Evolutionary conservation across 1,140 invertebrate genomes (phyloP).

Genomic region (Diachasmimorpha longicaudata): DNA sequence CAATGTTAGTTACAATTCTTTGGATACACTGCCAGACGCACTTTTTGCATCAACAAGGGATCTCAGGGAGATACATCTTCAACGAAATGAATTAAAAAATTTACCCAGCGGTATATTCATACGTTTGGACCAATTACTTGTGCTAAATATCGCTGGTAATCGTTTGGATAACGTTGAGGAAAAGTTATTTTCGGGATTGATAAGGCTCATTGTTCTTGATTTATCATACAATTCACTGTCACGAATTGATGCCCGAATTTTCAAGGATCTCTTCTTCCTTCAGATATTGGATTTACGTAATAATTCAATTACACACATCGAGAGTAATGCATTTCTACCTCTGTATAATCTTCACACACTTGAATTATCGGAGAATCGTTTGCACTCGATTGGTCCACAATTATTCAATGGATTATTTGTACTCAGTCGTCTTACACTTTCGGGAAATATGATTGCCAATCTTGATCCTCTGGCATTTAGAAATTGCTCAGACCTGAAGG

Average conservation of each 20-base stretch:
- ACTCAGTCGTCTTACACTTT: constrained; percentile 81
- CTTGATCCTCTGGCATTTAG: constrained; percentile 85
- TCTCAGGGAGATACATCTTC: constrained; percentile 81
- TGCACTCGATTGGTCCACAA: constrained; percentile 80
- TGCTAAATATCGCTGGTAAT: constrained; percentile 88
- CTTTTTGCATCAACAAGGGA: constrained; percentile 79
- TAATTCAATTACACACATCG: constrained; percentile 85
- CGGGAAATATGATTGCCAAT: constrained; percentile 82
- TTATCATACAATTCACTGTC: constrained; percentile 84
- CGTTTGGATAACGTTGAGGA: constrained; percentile 82
- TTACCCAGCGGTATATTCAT: constrained; percentile 83
- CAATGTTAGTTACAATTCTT: constrained; percentile 83
- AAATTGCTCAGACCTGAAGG: constrained; percentile 89
- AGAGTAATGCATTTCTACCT: constrained; percentile 84
- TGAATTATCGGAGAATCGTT: constrained; percentile 83
- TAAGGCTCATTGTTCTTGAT: constrained; percentile 82
- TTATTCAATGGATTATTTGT: constrained; percentile 86
- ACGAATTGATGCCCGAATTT: constrained; percentile 81
- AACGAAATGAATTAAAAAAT: constrained; percentile 80
- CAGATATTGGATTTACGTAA: constrained; percentile 87
- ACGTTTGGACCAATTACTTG: constrained; percentile 79
- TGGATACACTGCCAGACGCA: constrained; percentile 77
- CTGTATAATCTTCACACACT: constrained; percentile 87
- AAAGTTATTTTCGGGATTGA: constrained; percentile 82
- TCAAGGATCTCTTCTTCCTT: constrained; percentile 85